These are phyloP conservation scores for Leptothorax acervorum DNA, from an alignment of 2,888 invertebrate genomes.

Conservation along the genomic window DNA sequence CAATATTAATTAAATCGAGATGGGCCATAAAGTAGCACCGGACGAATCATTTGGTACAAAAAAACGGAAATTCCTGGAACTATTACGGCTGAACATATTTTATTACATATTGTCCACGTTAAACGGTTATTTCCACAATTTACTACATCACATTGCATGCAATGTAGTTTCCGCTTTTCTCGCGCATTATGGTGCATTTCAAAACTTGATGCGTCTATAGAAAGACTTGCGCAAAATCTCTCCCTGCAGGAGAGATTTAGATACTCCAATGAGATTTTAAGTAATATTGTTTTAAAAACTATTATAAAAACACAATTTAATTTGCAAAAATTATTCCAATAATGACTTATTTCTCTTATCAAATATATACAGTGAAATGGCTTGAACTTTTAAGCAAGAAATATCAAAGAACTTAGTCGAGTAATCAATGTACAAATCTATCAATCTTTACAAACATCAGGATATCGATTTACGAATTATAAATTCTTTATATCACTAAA, in stretches of 20 bases:
- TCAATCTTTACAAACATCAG: not conserved
- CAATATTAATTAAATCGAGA: not conserved
- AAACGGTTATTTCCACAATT: slow-evolving; percentile 15
- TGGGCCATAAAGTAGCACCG: not conserved
- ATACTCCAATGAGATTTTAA: not conserved
- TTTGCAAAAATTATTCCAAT: not conserved
- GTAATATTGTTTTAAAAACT: not conserved
- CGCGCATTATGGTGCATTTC: not conserved
- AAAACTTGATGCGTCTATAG: not conserved
- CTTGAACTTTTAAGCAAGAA: not conserved
- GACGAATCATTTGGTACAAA: not conserved
- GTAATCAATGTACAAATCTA: not conserved
- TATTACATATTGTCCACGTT: not conserved
- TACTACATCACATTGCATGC: not conserved
- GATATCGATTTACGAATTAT: not conserved
- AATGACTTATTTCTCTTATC: not conserved
- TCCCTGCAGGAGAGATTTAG: not conserved
- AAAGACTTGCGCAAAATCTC: not conserved
- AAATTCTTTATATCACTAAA: not conserved
- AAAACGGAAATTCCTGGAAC: not conserved
- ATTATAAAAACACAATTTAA: not conserved
- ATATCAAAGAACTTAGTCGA: not conserved
- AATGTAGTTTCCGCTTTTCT: not conserved
- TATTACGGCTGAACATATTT: not conserved
- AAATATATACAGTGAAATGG: not conserved